Conservation (phyloP, 2,113 vertebrate species). For the Takifugu bimaculatus region DNA sequence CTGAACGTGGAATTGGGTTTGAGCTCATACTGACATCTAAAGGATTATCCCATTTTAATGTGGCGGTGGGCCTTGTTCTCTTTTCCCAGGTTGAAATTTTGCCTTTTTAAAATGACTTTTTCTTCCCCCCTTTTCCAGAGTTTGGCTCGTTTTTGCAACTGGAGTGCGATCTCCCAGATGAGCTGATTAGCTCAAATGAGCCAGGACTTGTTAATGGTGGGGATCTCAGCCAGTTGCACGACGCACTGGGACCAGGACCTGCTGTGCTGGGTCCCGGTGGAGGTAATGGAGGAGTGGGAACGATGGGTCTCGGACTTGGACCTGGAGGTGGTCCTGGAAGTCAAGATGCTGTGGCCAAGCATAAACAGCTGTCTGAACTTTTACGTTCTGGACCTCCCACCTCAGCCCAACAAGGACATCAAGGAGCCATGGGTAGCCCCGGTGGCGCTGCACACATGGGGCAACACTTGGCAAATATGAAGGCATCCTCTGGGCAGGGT, state of each 20-base stretch:
- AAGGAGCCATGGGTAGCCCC: conserved; percentile 72
- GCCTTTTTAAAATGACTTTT: not conserved
- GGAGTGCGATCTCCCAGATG: conserved; percentile 97
- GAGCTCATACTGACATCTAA: conserved; percentile 36
- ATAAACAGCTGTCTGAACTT: conserved; percentile 97
- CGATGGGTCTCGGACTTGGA: conserved; percentile 73
- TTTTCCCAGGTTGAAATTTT: conserved; percentile 2
- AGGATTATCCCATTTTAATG: conserved; percentile 31
- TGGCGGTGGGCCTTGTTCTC: conserved; percentile 19
- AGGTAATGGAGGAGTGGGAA: conserved; percentile 54
- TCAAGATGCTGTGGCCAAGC: conserved; percentile 96
- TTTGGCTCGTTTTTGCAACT: conserved; percentile 94
- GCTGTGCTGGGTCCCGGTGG: conserved; percentile 58
- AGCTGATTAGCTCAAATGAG: conserved; percentile 93
- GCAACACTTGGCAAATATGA: conserved; percentile 73
- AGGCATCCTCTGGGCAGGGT: conserved; percentile 68
- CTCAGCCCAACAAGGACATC: conserved; percentile 73
- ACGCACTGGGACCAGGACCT: conserved; percentile 81
- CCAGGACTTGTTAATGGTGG: conserved; percentile 88
- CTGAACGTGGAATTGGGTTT: conserved; percentile 26
- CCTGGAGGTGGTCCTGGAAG: conserved; percentile 51
- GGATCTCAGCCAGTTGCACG: conserved; percentile 92
- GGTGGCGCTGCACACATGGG: conserved; percentile 66
- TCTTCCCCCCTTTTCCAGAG: conserved; percentile 75
- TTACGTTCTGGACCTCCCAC: conserved; percentile 82